phyloP scores from a whole-genome alignment of 2,113 vertebrate species.

The Xiphophorus couchianus region DNA sequence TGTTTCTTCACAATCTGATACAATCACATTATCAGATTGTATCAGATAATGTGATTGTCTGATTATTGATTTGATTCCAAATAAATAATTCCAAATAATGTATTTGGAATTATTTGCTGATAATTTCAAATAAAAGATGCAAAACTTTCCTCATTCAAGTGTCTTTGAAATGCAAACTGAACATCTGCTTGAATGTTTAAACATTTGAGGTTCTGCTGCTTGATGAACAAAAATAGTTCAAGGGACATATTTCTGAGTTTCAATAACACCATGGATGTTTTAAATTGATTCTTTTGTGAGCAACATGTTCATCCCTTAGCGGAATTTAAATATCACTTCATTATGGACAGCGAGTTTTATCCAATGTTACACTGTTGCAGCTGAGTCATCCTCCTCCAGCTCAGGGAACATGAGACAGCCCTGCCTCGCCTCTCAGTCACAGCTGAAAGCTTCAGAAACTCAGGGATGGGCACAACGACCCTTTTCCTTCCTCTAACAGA shows the following conservation, averaged over 20 bases:
- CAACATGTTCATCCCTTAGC: background rate
- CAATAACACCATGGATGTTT: background rate
- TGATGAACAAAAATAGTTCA: background rate
- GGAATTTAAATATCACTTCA: conserved; percentile 22
- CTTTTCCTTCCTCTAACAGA: conserved; percentile 12
- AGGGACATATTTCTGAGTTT: no score
- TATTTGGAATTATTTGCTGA: no score
- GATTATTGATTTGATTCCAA: no score
- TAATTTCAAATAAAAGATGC: no score
- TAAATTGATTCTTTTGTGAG: background rate
- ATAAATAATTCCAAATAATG: no score
- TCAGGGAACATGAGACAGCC: conserved; percentile 41
- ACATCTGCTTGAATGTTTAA: no score
- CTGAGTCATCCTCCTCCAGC: conserved; percentile 50
- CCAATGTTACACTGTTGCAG: conserved; percentile 9
- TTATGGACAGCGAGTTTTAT: conserved; percentile 32
- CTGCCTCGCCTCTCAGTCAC: conserved; percentile 36
- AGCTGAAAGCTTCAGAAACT: conserved; percentile 42
- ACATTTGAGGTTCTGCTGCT: no score
- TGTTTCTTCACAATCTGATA: no score
- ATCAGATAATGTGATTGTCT: no score
- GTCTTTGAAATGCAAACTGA: no score
- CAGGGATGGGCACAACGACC: conserved; percentile 33
- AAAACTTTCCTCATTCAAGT: no score
- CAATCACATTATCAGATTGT: no score